Percentiles rank a stretch among this genome's conserved stretches.
These are phyloP conservation scores for Orchesella flavescens DNA, from an alignment of 2,888 invertebrate species.

Conservation along the genomic window DNA sequence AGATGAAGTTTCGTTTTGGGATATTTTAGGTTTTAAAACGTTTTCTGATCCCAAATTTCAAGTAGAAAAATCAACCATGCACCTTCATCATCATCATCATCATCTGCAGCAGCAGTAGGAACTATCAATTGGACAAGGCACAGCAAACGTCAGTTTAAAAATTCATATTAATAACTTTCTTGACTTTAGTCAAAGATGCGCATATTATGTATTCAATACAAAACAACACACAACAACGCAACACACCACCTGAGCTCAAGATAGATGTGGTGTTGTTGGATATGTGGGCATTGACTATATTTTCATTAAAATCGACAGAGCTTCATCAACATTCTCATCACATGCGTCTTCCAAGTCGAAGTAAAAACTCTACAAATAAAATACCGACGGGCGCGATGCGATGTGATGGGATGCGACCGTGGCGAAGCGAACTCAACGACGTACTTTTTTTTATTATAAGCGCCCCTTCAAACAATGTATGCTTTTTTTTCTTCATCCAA, in stretches of 20 bases:
- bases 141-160: too few species aligned
- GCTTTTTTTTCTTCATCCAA: constrained; percentile 48
- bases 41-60: neutral
- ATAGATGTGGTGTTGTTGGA: too few species aligned
- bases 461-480: neutral
- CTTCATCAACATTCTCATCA: constrained; percentile 60
- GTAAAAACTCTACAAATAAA: constrained; percentile 7
- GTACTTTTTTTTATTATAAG: too few species aligned
- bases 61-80: too few species aligned
- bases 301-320: constrained; percentile 44
- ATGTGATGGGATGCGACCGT: constrained; percentile 6
- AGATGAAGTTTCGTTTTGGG: neutral
- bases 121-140: too few species aligned
- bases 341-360: constrained; percentile 13
- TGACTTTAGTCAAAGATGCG: too few species aligned
- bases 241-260: too few species aligned
- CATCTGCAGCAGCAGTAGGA: too few species aligned
- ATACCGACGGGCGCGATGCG: constrained; percentile 20
- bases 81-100: too few species aligned
- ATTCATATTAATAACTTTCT: too few species aligned
- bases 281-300: constrained; percentile 44
- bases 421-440: constrained; percentile 11
- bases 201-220: too few species aligned
- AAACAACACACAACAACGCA: too few species aligned
- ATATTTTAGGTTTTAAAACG: neutral